These are phyloP conservation scores for Propithecus perrieri DNA, from an alignment of 2,797 vertebrate genomes.

Conservation along the genomic window DNA sequence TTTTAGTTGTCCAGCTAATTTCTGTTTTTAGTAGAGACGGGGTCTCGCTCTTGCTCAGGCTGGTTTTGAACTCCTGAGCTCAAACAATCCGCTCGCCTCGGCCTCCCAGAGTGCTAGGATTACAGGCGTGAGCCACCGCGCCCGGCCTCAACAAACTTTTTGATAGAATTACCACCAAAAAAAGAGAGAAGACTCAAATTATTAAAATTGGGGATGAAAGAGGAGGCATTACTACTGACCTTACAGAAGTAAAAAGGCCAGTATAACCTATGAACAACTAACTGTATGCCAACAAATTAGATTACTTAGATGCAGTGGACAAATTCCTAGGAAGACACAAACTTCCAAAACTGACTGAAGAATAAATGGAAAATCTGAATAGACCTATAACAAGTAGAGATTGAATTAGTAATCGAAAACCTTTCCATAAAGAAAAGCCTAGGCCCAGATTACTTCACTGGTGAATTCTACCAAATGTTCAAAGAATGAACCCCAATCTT, in stretches of 20 bases:
- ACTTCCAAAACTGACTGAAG: neutral
- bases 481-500: slow-evolving; percentile 7
- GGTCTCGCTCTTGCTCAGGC: too few species aligned
- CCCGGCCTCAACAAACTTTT: too few species aligned
- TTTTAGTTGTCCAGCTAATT: too few species aligned
- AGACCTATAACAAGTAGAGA: neutral
- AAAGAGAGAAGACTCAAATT: neutral
- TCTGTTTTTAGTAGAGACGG: too few species aligned
- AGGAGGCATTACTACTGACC: neutral
- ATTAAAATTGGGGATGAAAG: neutral
- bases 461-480: neutral
- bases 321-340: neutral
- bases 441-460: neutral
- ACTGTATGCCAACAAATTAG: neutral
- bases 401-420: neutral
- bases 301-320: neutral
- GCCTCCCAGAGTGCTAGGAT: too few species aligned
- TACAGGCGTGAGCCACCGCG: too few species aligned
- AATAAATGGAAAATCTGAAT: neutral
- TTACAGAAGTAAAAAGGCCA: neutral
- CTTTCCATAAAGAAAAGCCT: neutral
- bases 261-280: neutral
- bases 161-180: neutral
- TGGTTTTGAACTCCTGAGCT: too few species aligned
- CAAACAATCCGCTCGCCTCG: too few species aligned